phyloP scores from a whole-genome alignment of 2,888 invertebrate genomes.

The Hypomecis atomaria region DNA sequence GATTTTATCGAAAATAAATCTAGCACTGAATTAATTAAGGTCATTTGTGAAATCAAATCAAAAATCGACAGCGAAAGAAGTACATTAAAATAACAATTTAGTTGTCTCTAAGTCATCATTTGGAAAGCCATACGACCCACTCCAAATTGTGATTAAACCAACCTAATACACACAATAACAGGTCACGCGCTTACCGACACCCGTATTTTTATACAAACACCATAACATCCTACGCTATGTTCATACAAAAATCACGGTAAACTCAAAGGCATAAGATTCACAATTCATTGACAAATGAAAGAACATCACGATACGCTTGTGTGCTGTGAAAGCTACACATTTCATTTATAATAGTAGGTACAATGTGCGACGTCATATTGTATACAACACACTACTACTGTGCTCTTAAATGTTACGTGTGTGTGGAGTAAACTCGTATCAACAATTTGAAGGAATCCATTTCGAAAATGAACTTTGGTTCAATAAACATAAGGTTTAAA shows the following conservation, averaged over 20 bases:
- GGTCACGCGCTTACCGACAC: conserved; percentile 82
- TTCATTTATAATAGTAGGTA: conserved; percentile 81
- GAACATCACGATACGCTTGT: conserved; percentile 68
- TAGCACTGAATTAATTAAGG: background rate
- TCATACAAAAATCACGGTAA: conserved; percentile 45
- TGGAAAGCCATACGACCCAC: conserved; percentile 81
- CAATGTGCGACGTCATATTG: conserved; percentile 80
- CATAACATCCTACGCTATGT: conserved; percentile 24
- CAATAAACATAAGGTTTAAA: conserved; percentile 35
- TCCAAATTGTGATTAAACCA: conserved; percentile 84
- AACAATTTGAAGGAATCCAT: conserved; percentile 43
- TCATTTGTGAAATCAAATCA: background rate
- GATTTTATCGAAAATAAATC: too few relatives aligned
- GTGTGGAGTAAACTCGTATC: conserved; percentile 57
- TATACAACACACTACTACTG: conserved; percentile 75
- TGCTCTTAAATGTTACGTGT: conserved; percentile 72
- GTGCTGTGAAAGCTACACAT: conserved; percentile 84
- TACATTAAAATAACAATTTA: conserved; percentile 62
- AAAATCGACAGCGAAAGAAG: conserved; percentile 33
- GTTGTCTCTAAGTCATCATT: conserved; percentile 70
- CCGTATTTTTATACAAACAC: conserved; percentile 53
- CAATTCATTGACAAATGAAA: conserved; percentile 18
- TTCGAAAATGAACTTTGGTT: conserved; percentile 47
- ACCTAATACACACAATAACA: conserved; percentile 84
- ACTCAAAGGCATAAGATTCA: conserved; percentile 9